Base-by-base conservation (phyloP, 2,113 vertebrate genomes). In the Calcarius ornatus region DNA sequence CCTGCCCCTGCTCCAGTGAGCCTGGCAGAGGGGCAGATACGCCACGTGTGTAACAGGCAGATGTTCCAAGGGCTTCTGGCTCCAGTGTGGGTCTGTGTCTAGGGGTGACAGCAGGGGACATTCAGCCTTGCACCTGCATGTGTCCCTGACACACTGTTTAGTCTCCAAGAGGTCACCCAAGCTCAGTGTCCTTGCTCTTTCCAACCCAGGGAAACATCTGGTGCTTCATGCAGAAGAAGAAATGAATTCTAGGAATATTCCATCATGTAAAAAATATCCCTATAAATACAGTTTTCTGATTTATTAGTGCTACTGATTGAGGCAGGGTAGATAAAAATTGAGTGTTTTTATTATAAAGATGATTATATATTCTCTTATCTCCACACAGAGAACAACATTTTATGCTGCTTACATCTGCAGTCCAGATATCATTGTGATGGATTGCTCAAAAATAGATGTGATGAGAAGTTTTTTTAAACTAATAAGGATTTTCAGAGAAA, bases 331-430 rank as follows among this genome's bases (percentile, higher is more conserved):
- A 81, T 83, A 71, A 92, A 86, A 91, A 83, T 78, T 42, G 24
- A 81, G 30, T 68, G 35, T 6, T 88, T 90, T 81, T 51, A 60
- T 92, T 94, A 92, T 68, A 30, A 79, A 76, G 38, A 75, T 75
- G 22, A 86, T 73, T 90, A 87, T 92, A 64, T 78, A 81, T 91
- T 59, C 72, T 94, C 40, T 79, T 90, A 81, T 73, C 82, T 93
- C 24, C 6, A 13, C 53, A 35, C 2, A 81, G 40, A 88, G 61
- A 88, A 57, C n/a, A 94, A 65, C 72, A 92, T 84, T 96, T 95
- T 85, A 79, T 33, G 65, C 82, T 86, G 88, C 86, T 93, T 92
- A 86, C 88, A 94, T 94, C 90, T 96, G 88, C 20, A 5, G 51
- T 68, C 72, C 88, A 94, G 90, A 86, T 88, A 95, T 35, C 4